These are phyloP conservation scores for Mionectes macconnelli DNA, from an alignment of 2,113 vertebrate species.

Conservation along the genomic window DNA sequence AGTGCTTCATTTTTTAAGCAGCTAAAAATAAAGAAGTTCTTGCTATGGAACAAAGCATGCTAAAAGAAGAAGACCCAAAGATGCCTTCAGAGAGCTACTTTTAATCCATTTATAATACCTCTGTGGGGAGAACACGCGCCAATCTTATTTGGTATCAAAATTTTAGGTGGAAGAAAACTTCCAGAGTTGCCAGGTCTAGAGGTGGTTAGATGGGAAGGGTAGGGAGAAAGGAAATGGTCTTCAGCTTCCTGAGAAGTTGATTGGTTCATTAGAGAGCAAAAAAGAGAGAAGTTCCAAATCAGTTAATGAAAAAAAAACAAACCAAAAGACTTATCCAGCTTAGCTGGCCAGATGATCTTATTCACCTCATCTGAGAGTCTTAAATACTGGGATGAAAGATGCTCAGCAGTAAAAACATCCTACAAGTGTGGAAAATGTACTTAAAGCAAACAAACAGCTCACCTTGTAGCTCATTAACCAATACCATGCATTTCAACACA, in stretches of 20 bases:
- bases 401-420: not conserved
- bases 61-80: not conserved
- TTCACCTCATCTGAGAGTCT: not conserved
- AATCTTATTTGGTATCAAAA: not conserved
- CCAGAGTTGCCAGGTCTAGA: not conserved
- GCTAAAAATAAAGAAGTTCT: slow-evolving; percentile 1
- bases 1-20: not conserved
- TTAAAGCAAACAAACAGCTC: slow-evolving; percentile 25
- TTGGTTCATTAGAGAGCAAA: not conserved
- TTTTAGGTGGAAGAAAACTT: not conserved
- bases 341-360: not conserved
- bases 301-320: not conserved
- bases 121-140: not conserved
- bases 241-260: not conserved
- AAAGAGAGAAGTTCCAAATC: not conserved
- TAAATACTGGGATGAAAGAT: not conserved
- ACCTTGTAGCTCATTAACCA: slow-evolving; percentile 92
- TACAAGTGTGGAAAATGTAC: not conserved
- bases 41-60: not conserved
- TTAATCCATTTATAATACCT: not conserved
- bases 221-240: not conserved
- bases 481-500: slow-evolving; percentile 84
- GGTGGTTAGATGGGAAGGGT: not conserved
- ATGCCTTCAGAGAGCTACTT: not conserved
- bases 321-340: not conserved